phyloP scores from a whole-genome alignment of 2,888 invertebrate genomes.

The Cryptophagus acutangulus region DNA sequence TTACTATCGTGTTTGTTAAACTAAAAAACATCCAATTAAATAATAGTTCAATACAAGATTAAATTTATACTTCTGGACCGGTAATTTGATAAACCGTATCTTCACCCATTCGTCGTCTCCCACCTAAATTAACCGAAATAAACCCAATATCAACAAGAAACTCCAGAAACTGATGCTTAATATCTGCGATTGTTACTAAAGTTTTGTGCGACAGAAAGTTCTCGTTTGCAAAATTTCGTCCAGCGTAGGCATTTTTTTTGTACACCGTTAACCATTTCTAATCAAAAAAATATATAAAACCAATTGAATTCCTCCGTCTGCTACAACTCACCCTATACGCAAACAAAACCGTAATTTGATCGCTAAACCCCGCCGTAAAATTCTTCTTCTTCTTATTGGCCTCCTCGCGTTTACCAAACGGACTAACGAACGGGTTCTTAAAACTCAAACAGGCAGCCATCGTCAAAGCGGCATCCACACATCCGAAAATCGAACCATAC shows the following conservation, averaged over 20 bases:
- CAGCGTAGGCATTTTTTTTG: slow-evolving; percentile 64
- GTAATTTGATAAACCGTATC: slow-evolving; percentile 56
- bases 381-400: slow-evolving; percentile 68
- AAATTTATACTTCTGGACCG: slow-evolving; percentile 28
- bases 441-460: slow-evolving; percentile 81
- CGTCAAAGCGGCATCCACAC: slow-evolving; percentile 86
- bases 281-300: slow-evolving; percentile 16
- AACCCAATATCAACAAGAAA: slow-evolving; percentile 74
- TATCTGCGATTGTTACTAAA: slow-evolving; percentile 77
- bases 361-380: slow-evolving; percentile 76
- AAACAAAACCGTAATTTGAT: slow-evolving; percentile 80
- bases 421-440: slow-evolving; percentile 72
- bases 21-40: slow-evolving; percentile 45
- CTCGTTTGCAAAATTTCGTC: slow-evolving; percentile 72
- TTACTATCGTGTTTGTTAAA: slow-evolving; percentile 72
- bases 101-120: slow-evolving; percentile 52
- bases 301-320: not conserved
- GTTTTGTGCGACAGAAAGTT: slow-evolving; percentile 80
- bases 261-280: slow-evolving; percentile 76
- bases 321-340: slow-evolving; percentile 69
- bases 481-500: slow-evolving; percentile 87
- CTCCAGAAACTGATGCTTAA: slow-evolving; percentile 77
- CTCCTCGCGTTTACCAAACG: slow-evolving; percentile 67
- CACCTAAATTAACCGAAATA: slow-evolving; percentile 63
- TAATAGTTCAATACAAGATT: not conserved